These are phyloP conservation scores for Gymnarchus niloticus DNA, from an alignment of 2,113 vertebrate genomes.

Conservation along the genomic window DNA sequence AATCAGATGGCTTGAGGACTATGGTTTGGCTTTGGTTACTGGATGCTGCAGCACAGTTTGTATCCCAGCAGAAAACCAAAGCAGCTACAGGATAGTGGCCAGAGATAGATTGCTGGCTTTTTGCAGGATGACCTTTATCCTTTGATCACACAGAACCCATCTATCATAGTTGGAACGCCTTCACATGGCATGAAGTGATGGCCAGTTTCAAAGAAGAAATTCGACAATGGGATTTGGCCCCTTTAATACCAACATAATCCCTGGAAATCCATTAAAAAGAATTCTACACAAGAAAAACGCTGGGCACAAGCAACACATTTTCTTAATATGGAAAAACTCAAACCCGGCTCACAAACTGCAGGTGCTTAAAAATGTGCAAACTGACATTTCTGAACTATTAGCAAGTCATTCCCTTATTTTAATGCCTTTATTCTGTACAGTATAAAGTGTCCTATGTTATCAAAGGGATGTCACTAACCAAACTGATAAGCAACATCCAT, in stretches of 20 bases:
- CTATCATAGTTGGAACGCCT: neutral
- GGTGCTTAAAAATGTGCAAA: too few species aligned
- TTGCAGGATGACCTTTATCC: too few species aligned
- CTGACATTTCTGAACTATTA: neutral
- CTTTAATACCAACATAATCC: too few species aligned
- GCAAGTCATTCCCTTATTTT: neutral
- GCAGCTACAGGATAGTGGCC: neutral
- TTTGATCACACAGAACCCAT: neutral
- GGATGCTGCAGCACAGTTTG: neutral
- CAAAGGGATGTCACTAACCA: neutral
- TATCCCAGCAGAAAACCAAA: too few species aligned
- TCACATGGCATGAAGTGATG: neutral
- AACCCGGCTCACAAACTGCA: too few species aligned
- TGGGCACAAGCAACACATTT: too few species aligned
- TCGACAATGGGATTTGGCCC: neutral
- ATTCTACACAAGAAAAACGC: too few species aligned
- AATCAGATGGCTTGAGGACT: neutral
- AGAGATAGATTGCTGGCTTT: neutral
- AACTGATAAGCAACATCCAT: neutral
- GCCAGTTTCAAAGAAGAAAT: neutral
- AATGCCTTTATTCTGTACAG: neutral
- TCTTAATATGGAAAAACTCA: too few species aligned
- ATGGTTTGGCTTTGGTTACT: neutral
- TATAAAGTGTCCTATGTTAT: neutral
- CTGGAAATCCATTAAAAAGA: too few species aligned